Conservation (phyloP, 2,888 invertebrate genomes). For the Heliconius sara region DNA sequence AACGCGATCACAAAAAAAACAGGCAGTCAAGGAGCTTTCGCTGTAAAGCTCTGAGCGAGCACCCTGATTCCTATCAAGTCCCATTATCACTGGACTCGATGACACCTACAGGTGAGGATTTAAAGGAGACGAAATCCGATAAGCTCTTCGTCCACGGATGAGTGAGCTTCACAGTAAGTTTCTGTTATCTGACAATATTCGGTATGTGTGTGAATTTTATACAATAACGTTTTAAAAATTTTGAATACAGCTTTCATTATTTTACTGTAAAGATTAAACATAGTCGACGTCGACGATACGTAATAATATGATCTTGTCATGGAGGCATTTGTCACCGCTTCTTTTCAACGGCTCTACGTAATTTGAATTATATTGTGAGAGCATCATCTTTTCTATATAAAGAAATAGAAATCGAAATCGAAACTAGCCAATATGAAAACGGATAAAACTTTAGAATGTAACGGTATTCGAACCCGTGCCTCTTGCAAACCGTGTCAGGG, state of each 20-base stretch:
- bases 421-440: too few relatives aligned
- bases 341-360: too few relatives aligned
- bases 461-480: too few relatives aligned
- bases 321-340: not conserved
- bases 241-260: not conserved
- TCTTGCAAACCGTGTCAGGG: too few relatives aligned
- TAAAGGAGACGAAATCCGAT: constrained; percentile 15
- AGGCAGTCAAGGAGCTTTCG: not conserved
- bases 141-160: constrained; percentile 15
- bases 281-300: too few relatives aligned
- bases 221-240: too few relatives aligned
- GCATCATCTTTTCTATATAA: not conserved
- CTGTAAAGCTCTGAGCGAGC: not conserved
- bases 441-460: too few relatives aligned
- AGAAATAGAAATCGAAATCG: not conserved
- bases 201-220: not conserved
- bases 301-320: too few relatives aligned
- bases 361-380: too few relatives aligned
- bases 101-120: not conserved
- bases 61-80: constrained; percentile 2
- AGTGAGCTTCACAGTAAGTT: not conserved
- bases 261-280: not conserved
- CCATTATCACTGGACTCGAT: constrained; percentile 4
- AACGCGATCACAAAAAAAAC: not conserved
- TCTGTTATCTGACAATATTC: not conserved